These are phyloP conservation scores for Pogonognathellus flavescens DNA, from an alignment of 1,140 invertebrate genomes.

Conservation along the genomic window DNA sequence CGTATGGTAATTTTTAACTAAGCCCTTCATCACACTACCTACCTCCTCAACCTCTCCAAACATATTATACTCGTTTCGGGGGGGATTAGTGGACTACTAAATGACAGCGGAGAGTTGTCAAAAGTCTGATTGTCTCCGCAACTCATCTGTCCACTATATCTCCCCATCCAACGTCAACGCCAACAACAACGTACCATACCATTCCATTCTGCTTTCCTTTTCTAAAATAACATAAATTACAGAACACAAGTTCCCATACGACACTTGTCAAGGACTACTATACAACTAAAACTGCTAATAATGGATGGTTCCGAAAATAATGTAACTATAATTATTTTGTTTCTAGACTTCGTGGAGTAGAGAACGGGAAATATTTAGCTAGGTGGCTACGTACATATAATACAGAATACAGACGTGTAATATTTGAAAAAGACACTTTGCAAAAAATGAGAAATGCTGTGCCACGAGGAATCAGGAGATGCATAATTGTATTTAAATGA, in stretches of 20 bases:
- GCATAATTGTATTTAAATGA: background rate
- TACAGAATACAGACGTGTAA: no score
- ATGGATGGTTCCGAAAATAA: no score
- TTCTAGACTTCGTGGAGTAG: no score
- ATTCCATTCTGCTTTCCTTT: background rate
- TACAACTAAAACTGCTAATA: no score
- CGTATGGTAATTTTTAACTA: background rate
- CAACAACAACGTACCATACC: slow-evolving; percentile 16
- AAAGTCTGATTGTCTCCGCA: slow-evolving; percentile 67
- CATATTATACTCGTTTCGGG: slow-evolving; percentile 25
- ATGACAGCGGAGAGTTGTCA: slow-evolving; percentile 67
- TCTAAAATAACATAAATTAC: slow-evolving; percentile 5
- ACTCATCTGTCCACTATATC: slow-evolving; percentile 67
- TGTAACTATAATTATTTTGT: no score
- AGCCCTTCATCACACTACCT: background rate
- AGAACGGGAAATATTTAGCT: no score
- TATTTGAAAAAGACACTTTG: background rate
- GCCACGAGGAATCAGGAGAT: background rate
- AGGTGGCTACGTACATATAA: no score
- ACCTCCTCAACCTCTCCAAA: background rate
- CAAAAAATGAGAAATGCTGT: background rate
- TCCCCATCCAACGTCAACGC: slow-evolving; percentile 57
- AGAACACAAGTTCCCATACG: slow-evolving; percentile 6
- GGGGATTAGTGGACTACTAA: slow-evolving; percentile 67
- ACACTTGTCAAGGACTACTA: no score